phyloP scores from a whole-genome alignment of 92 coral and sea anemone genomes.

The Porites lobata region DNA sequence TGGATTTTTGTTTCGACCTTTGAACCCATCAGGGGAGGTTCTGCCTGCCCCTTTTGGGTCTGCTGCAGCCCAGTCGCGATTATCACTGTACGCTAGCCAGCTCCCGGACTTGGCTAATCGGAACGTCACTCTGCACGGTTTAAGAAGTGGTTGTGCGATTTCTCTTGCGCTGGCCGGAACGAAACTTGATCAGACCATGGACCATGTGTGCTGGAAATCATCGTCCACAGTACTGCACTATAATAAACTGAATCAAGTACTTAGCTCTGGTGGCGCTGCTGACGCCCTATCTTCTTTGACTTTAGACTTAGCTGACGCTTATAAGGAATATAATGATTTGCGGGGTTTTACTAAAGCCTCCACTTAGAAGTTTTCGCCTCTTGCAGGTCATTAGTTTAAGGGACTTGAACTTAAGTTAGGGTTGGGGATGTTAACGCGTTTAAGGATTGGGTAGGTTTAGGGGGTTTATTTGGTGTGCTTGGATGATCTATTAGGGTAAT shows the following conservation, averaged over 20 bases:
- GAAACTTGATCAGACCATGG: no score
- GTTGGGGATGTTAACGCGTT: no score
- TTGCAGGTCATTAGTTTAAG: no score
- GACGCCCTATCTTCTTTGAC: background rate
- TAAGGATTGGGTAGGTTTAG: no score
- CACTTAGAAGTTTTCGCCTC: background rate
- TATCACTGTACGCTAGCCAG: background rate
- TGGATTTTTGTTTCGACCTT: conserved; percentile 28
- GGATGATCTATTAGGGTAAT: no score
- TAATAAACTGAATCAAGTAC: no score
- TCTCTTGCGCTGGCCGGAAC: background rate
- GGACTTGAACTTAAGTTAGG: no score
- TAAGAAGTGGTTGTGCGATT: background rate
- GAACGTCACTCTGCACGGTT: background rate
- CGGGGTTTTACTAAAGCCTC: background rate
- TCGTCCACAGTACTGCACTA: no score
- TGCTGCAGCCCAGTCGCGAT: conserved; percentile 23
- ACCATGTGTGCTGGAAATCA: no score
- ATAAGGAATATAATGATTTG: conserved; percentile 1
- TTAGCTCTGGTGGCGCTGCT: background rate
- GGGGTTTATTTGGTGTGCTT: no score
- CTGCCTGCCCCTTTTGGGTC: background rate
- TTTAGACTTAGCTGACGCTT: background rate
- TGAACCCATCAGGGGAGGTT: conserved; percentile 13
- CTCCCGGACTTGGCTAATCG: background rate